Evolutionary conservation across 2,113 vertebrate species (phyloP).

Genomic region (Lagopus muta): DNA sequence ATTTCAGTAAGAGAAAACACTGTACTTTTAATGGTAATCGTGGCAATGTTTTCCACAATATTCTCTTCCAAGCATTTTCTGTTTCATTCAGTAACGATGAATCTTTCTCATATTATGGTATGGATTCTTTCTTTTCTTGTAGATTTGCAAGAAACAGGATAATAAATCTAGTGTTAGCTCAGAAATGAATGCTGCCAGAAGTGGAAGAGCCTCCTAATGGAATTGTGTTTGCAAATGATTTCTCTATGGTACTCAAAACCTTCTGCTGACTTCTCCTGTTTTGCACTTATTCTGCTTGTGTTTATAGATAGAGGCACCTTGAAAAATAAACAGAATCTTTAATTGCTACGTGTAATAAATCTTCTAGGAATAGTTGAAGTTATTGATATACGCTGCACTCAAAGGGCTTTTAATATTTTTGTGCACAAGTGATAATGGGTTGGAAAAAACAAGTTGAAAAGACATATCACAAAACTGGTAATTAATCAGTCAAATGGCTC

Average conservation of each 20-base stretch:
- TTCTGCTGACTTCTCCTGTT: neutral
- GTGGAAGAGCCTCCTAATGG: neutral
- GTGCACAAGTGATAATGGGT: conserved; percentile 60
- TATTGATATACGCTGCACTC: conserved; percentile 42
- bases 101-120: neutral
- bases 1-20: neutral
- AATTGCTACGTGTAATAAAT: neutral
- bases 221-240: neutral
- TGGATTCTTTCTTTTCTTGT: neutral
- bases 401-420: conserved; percentile 68
- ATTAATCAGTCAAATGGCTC: conserved; percentile 57
- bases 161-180: neutral
- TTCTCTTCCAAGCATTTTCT: neutral
- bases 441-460: conserved; percentile 1
- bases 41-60: neutral
- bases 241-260: neutral
- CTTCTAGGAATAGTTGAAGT: neutral
- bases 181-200: neutral
- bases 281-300: neutral
- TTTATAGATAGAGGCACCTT: neutral
- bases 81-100: neutral
- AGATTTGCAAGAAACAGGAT: neutral
- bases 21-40: neutral
- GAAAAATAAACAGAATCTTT: neutral
- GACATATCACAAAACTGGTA: conserved; percentile 36